Base-by-base conservation (phyloP, 2,888 invertebrate species). In the Latheticus oryzae region DNA sequence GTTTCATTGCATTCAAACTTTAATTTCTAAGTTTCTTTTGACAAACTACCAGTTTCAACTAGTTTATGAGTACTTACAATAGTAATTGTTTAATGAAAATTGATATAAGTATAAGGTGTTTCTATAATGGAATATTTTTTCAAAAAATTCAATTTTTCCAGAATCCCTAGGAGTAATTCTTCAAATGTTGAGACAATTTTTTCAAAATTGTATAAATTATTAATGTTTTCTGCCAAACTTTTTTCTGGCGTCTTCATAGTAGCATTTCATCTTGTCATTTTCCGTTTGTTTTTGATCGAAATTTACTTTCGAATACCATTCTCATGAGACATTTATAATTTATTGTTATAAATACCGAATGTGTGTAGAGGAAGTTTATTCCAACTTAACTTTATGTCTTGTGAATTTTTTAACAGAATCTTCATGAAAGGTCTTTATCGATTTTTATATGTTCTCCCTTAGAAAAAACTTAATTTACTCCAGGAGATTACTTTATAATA, bases 331-430 rank as follows among this genome's bases (percentile, higher is more conserved):
- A 28, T 42, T 17, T 28, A 42, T 26, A 42, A 28, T 42, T 42
- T 28, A 42, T 42, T n/a, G 42, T 42, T 42, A 42, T 42, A 42
- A 42, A 42, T 42, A 42, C 42, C 42, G 26, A 24, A 42, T 42
- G 28, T n/a, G n/a, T 16, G 42, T 28, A 42, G 42, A 26, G 26
- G 42, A 42, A 26, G 7, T 42, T 28, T 42, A 42, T 28, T 42
- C 28, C 26, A 38, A 12, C 38, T 38, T 23, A 38, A 38, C 38
- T 38, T 38, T 23, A 12, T 4, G 23, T 7, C 12, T 38, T 11
- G n/a, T 38, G 23, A 38, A 38, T 38, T 21, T 9, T 38, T 38
- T 38, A 38, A 7, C n/a, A 9, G 38, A 38, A 38, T 38, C 38
- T 38, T 38, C 23, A 38, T 23, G 1, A 38, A 38, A 13, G 19